Conservation (phyloP, 2,113 vertebrate genomes). For the Herpailurus yagouaroundi region DNA sequence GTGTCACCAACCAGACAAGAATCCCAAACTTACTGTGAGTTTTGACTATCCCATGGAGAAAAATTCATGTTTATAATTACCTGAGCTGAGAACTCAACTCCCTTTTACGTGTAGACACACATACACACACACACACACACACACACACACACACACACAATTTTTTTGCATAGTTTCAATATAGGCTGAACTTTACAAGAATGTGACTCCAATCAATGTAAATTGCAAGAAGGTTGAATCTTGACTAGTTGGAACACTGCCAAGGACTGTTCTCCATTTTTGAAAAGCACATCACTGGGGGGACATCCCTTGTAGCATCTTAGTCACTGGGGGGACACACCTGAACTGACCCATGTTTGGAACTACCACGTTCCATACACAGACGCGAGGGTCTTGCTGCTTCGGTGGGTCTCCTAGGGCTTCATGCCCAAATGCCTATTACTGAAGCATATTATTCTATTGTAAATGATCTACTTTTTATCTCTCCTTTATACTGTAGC, state of each 20-base stretch:
- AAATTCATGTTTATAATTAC: not conserved
- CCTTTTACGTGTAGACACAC: not conserved
- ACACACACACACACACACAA: not conserved
- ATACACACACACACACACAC: no score
- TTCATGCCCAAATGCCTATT: not conserved
- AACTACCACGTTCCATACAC: rapidly evolving
- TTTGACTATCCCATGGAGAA: not conserved
- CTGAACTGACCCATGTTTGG: not conserved
- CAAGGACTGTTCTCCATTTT: constrained; percentile 14
- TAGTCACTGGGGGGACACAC: not conserved
- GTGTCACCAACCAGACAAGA: not conserved
- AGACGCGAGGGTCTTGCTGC: not conserved
- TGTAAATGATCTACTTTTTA: not conserved
- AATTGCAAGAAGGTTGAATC: not conserved
- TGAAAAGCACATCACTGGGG: not conserved
- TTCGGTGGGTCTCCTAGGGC: not conserved
- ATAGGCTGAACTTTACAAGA: not conserved
- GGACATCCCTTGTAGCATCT: not conserved
- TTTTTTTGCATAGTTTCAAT: not conserved
- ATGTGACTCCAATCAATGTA: not conserved
- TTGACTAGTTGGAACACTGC: not conserved
- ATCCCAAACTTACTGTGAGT: not conserved
- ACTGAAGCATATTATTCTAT: not conserved
- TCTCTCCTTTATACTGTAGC: not conserved
- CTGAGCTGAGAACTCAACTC: not conserved